Conservation (phyloP, 2,113 vertebrate genomes). For the Lasiurus cinereus region DNA sequence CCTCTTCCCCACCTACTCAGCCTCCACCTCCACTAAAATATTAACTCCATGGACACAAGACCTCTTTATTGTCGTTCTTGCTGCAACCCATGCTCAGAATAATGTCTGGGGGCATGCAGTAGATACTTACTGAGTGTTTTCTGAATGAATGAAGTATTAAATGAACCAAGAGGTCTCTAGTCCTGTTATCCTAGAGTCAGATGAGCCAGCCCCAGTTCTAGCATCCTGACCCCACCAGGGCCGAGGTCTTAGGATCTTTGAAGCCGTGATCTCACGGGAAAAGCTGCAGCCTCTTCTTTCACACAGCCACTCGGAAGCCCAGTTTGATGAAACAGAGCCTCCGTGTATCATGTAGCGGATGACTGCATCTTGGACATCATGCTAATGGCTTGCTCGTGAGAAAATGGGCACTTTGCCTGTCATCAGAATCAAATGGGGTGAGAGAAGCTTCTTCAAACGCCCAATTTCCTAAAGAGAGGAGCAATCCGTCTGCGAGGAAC, state of each 20-base stretch:
- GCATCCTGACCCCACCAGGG: background rate
- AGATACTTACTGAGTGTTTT: background rate
- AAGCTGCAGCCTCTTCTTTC: background rate
- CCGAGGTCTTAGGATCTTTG: background rate
- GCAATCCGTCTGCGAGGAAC: slow-evolving; percentile 78
- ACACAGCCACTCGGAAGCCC: slow-evolving; percentile 41
- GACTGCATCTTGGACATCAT: background rate
- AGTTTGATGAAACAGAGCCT: slow-evolving; percentile 51
- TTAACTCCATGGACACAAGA: background rate
- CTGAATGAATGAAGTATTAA: background rate
- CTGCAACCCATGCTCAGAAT: background rate
- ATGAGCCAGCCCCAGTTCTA: background rate
- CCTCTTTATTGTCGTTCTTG: background rate
- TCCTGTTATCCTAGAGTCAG: background rate
- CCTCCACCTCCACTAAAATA: background rate
- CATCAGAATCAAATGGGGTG: slow-evolving; percentile 76
- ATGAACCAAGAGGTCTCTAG: background rate
- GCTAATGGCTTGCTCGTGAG: slow-evolving; percentile 54
- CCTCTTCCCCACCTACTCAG: background rate
- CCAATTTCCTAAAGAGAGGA: slow-evolving; percentile 78
- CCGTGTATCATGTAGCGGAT: background rate
- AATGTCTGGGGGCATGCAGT: background rate
- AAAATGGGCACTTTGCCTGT: slow-evolving; percentile 80
- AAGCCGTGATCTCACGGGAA: background rate
- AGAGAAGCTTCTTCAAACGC: slow-evolving; percentile 73